Evolutionary conservation across 37 sponge, comb jelly and placozoan species (phyloP).

Genomic region (Axinella damicornis): DNA sequence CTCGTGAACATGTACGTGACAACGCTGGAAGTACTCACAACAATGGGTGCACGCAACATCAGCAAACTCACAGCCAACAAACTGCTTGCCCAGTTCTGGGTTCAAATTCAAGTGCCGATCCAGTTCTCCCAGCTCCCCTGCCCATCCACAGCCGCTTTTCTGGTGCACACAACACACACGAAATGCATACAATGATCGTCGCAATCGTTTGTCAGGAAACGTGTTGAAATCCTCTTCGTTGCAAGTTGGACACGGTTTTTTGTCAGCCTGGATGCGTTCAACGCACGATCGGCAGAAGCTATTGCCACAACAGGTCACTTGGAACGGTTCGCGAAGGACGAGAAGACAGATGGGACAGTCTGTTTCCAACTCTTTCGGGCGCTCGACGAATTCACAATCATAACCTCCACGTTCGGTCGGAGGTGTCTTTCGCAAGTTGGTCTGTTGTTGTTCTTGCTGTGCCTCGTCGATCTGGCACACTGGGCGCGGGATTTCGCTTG

Average conservation of each 20-base stretch:
- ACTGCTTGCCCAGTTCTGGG: background rate
- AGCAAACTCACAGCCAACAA: background rate
- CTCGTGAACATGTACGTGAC: background rate
- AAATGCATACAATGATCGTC: background rate
- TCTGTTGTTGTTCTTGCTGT: too few relatives aligned
- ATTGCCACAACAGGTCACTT: slow-evolving; percentile 43
- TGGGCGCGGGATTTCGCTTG: too few relatives aligned
- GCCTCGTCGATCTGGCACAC: too few relatives aligned
- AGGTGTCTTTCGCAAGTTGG: too few relatives aligned
- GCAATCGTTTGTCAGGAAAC: slow-evolving; percentile 6
- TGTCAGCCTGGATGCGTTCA: background rate
- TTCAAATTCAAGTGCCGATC: background rate
- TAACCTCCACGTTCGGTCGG: background rate
- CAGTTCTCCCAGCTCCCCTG: background rate
- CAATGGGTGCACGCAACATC: background rate
- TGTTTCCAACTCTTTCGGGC: slow-evolving; percentile 4
- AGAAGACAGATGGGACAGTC: slow-evolving; percentile 49
- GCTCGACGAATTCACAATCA: slow-evolving; percentile 37
- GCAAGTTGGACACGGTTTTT: background rate
- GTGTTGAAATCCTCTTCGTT: background rate
- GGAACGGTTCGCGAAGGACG: slow-evolving; percentile 38
- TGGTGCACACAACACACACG: background rate
- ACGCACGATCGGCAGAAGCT: slow-evolving; percentile 44
- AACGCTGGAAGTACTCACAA: background rate
- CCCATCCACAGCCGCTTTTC: background rate